Base-by-base conservation (phyloP, 2,888 invertebrate genomes). In the Agrochola macilenta region DNA sequence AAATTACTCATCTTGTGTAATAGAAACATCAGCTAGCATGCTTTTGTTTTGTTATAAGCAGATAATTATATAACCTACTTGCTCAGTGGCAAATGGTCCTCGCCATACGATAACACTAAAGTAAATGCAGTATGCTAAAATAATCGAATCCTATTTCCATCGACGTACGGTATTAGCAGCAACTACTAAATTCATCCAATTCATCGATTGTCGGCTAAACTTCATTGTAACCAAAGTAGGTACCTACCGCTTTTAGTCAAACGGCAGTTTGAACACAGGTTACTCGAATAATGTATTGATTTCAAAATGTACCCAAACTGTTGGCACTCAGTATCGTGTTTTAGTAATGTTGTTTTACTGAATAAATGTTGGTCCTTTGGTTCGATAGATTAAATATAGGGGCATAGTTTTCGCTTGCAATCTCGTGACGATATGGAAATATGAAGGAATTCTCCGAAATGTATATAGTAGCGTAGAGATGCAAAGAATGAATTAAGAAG, bases 281-380 rank as follows among this genome's bases (percentile, higher is more conserved):
- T 69, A 23, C 2, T 63, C 7, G 26, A 81, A 76, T 81, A 60
- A 60, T 81, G n/a, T 57, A 76, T 49, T 17, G 54, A 43, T 39
- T 63, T 64, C 23, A 46, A 76, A 68, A 30, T 60, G 30, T 79
- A 2, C 26, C 46, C 35, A 46, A 49, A 64, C 43, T 30, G n/a
- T n/a, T 9, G 26, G 9, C 20, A n/a, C 35, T 5, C 11, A 26
- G 9, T 43, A 14, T 23, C 23, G 54, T 66, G 43, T 9, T 60
- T 73, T 52, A 64, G 46, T 30, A 14, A 76, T 64, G 17, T 58
- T 46, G 46, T 74, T 65, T 61, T 52, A 52, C n/a, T 23, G 14
- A 46, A 57, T 77, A n/a, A 54, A 54, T 54, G 9, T 54, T 54
- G 23, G 11, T n/a, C n/a, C 54, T 54, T 54, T 23, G 11, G 54